Base-by-base conservation (phyloP, 1,140 invertebrate genomes). In the Sminthurinus signatus region DNA sequence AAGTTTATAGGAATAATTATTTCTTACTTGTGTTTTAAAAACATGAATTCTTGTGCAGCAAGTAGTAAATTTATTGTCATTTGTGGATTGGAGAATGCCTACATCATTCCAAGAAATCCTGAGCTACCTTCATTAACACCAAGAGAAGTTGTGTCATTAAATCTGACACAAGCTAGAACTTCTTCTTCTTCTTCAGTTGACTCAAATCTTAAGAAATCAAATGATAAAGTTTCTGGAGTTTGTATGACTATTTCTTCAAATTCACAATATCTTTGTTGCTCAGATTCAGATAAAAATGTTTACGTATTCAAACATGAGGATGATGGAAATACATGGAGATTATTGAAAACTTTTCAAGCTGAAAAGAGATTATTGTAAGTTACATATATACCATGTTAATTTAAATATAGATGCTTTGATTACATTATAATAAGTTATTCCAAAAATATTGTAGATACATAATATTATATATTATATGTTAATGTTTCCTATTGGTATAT, bases 221-320 rank as follows among this genome's bases (percentile, higher is more conserved):
- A 36, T 14, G 23, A 54, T 0, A 62, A 62, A 15, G 28, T 62
- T 3, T 54, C 48, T 17, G 21, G 27, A 27, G 60, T 62, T 27
- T 62, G 60, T 43, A 29, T 36, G 12, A 12, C 8, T 29, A 27
- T 54, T 19, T 62, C 60, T 17, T 0, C 0, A 3, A 32, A 51
- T 19, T 62, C 60, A 1, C 14, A 5, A 2, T 62, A 62, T 43
- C 3, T 42, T 10, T 21, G 36, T 19, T 27, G 27, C 2, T 21
- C 61, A 23, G 61, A 62, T 21, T 62, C 61, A 1, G 61, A 62
- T 27, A 62, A 62, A n/a, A 62, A 62, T 43, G 52, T 62, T 21
- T 62, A 44, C n/a, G 29, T 56, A 15, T 62, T 28, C 36, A 19
- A 25, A 19, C 8, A 25, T n/a, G 19, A 48, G 5, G 5, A 5